Percentiles rank a stretch among this genome's conserved stretches.
These are phyloP conservation scores for Eptesicus fuscus DNA, from an alignment of 2,113 vertebrate genomes.

Conservation along the genomic window DNA sequence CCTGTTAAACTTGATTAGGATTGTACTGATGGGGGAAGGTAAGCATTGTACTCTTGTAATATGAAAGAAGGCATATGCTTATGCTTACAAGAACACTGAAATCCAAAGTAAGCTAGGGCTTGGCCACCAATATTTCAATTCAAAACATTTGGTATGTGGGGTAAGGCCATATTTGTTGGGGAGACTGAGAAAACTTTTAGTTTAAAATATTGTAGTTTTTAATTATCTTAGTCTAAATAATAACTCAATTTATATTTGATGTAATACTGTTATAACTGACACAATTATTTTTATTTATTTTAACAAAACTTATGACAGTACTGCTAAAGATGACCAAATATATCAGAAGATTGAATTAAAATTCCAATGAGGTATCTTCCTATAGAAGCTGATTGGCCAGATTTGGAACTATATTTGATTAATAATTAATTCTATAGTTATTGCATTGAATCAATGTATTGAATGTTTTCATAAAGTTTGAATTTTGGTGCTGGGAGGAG, in stretches of 20 bases:
- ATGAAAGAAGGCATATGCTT: background rate
- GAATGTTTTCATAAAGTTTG: background rate
- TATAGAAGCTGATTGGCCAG: background rate
- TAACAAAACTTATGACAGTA: background rate
- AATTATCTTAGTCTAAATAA: background rate
- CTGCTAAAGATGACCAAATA: background rate
- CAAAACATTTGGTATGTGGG: background rate
- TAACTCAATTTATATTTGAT: background rate
- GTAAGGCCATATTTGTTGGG: background rate
- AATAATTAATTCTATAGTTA: background rate
- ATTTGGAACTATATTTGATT: background rate
- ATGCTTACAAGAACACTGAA: background rate
- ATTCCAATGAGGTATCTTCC: background rate
- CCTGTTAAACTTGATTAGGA: background rate
- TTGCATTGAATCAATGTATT: background rate
- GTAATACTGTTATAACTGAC: background rate
- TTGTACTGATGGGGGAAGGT: background rate
- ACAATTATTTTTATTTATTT: background rate
- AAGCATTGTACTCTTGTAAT: background rate
- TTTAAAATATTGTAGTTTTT: background rate
- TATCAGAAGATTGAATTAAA: background rate
- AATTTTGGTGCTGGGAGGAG: background rate
- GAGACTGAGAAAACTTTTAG: background rate
- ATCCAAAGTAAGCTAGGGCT: background rate
- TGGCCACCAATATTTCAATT: background rate